Evolutionary conservation across 2,888 invertebrate species (phyloP).

Genomic region (Tachystola acroxantha): DNA sequence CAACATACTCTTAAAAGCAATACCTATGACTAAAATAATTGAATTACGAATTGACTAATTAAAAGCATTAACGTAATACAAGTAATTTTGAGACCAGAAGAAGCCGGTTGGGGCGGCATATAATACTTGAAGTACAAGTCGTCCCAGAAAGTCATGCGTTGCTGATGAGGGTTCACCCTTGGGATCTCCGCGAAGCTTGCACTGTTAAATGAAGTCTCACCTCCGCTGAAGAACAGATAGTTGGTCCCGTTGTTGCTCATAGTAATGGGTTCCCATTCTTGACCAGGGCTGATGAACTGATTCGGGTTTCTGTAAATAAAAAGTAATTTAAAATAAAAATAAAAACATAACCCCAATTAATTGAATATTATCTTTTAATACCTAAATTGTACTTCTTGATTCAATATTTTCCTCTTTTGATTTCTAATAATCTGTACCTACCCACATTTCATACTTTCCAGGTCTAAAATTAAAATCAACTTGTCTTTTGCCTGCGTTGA

Average conservation of each 20-base stretch:
- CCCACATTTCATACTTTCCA: no score
- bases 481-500: no score
- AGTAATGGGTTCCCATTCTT: conserved; percentile 29
- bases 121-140: conserved; percentile 33
- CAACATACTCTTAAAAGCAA: conserved; percentile 4
- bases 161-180: conserved; percentile 35
- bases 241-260: conserved; percentile 12
- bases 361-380: no score
- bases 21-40: conserved; percentile 18
- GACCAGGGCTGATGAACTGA: not conserved
- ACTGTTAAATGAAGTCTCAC: conserved; percentile 6
- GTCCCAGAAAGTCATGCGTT: conserved; percentile 39
- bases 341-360: no score
- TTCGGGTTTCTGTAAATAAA: not conserved
- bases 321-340: no score
- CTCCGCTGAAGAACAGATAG: conserved; percentile 34
- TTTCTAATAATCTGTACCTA: no score
- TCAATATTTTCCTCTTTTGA: no score
- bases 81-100: conserved; percentile 4
- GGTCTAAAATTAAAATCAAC: no score
- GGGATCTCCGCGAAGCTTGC: conserved; percentile 18
- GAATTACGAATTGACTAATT: conserved; percentile 24
- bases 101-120: conserved; percentile 26
- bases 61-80: conserved; percentile 21
- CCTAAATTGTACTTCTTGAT: no score